Base-by-base conservation (phyloP, 2,113 vertebrate species). In the Scopus umbretta region DNA sequence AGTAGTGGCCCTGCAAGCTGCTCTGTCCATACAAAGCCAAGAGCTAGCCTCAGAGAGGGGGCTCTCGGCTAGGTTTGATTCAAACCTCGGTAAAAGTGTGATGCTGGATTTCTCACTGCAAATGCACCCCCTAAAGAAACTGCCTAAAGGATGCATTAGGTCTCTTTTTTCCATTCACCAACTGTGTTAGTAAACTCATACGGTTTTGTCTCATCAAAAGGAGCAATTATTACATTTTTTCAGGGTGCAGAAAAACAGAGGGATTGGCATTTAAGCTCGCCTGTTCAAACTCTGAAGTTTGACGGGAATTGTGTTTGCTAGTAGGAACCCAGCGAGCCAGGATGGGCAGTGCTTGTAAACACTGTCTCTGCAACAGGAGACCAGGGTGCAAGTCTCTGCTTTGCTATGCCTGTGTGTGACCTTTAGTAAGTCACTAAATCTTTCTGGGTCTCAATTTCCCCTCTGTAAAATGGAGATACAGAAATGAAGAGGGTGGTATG, bases 341-440 rank as follows among this genome's bases (percentile, higher is more conserved):
- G 80, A 53, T 43, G 71, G 71, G 4, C 74, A 91, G 40, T 22
- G 80, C 86, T 95, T 97, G 80, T 93, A 94, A 91, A 96, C 90
- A 82, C 73, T 30, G 80, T 4, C 76, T 65, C 47, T 92, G 92
- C 94, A 94, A 91, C 66, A 22, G 86, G 86, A 94, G 91, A 72
- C 43, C n/a, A 49, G 76, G 50, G 58, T 36, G 40, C 76, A 67
- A 80, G 88, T 15, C 79, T 55, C 75, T 80, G 83, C 92, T 89
- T 80, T 2, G 53, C 79, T 88, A 82, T 3, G n/a, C 86, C 90
- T 92, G 68, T 87, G 92, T 65, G 88, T 96, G 97, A 97, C 96
- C 94, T 95, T 97, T 94, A 95, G 72, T 58, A 84, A 93, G 96
- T 94, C 95, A 94, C 86, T 93, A 96, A 95, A 96, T 96, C 95